These are phyloP conservation scores for Heteronetta atricapilla DNA, from an alignment of 2,113 vertebrate species.

Conservation along the genomic window DNA sequence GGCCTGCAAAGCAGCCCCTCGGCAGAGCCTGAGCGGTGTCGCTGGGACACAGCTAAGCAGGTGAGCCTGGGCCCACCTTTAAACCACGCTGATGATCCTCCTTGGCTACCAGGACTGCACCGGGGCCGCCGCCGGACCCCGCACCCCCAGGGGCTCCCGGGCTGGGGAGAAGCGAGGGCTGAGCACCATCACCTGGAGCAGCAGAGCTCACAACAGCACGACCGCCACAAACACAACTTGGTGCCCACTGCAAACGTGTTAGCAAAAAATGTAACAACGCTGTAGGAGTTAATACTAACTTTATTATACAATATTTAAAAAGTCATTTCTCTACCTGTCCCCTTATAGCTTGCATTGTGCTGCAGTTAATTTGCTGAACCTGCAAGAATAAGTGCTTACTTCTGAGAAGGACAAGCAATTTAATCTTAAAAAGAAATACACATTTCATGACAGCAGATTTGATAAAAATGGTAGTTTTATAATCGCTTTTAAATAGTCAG, in stretches of 20 bases:
- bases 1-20: not conserved
- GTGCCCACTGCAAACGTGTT: not conserved
- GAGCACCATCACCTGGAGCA: not conserved
- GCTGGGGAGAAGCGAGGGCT: not conserved
- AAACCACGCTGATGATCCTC: not conserved
- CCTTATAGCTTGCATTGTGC: conserved; percentile 41
- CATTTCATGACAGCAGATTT: conserved; percentile 9
- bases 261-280: not conserved
- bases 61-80: not conserved
- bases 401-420: not conserved
- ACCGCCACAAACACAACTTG: not conserved
- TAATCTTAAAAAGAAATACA: not conserved
- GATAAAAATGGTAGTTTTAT: not conserved
- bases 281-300: conserved; percentile 44
- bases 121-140: not conserved
- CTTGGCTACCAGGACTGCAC: not conserved
- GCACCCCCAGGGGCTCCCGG: not conserved
- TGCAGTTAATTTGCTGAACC: conserved; percentile 2
- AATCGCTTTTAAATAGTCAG: not conserved
- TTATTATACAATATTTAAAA: conserved; percentile 64
- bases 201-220: not conserved
- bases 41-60: not conserved
- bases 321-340: conserved; percentile 36
- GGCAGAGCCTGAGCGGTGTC: not conserved
- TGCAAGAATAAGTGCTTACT: conserved; percentile 30